phyloP scores from a whole-genome alignment of 30 jellyfish, hydroid and myxozoan genomes.

The Aurelia sp. region DNA sequence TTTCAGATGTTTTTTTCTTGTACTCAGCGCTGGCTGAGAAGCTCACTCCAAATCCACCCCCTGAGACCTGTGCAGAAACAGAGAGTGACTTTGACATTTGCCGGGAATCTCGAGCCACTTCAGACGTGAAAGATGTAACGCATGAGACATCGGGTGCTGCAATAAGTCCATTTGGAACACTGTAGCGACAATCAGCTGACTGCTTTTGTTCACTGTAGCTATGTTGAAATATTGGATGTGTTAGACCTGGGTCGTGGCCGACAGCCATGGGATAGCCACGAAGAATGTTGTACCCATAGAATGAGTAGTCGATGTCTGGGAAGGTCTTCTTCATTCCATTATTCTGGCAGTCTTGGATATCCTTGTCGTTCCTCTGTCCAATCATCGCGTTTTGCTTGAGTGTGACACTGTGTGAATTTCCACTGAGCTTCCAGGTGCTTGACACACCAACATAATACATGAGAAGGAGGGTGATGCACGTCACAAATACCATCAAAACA shows the following conservation, averaged over 20 bases:
- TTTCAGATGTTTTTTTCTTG: slow-evolving; percentile 42
- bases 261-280: slow-evolving; percentile 69
- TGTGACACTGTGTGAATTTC: neutral
- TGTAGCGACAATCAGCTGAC: slow-evolving; percentile 71
- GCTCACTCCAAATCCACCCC: slow-evolving; percentile 76
- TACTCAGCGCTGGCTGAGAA: slow-evolving; percentile 71
- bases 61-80: slow-evolving; percentile 53
- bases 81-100: slow-evolving; percentile 52
- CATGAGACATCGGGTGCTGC: slow-evolving; percentile 74
- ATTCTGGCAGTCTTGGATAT: slow-evolving; percentile 37
- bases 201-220: slow-evolving; percentile 30
- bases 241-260: slow-evolving; percentile 79
- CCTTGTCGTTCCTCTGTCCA: neutral
- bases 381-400: neutral
- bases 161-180: slow-evolving; percentile 55
- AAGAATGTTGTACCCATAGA: slow-evolving; percentile 68
- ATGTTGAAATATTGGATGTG: slow-evolving; percentile 56
- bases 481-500: slow-evolving; percentile 2
- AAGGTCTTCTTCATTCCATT: slow-evolving; percentile 21
- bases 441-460: too few relatives aligned
- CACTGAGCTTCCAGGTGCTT: slow-evolving; percentile 6
- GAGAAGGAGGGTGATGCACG: neutral
- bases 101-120: slow-evolving; percentile 22
- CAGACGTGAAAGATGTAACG: slow-evolving; percentile 67
- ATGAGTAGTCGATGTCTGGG: slow-evolving; percentile 75